Evolutionary conservation across 2,888 invertebrate genomes (phyloP), one percentile per base, ranked within the genome.

Genomic region (Agonopterix subpropinquella): DNA sequence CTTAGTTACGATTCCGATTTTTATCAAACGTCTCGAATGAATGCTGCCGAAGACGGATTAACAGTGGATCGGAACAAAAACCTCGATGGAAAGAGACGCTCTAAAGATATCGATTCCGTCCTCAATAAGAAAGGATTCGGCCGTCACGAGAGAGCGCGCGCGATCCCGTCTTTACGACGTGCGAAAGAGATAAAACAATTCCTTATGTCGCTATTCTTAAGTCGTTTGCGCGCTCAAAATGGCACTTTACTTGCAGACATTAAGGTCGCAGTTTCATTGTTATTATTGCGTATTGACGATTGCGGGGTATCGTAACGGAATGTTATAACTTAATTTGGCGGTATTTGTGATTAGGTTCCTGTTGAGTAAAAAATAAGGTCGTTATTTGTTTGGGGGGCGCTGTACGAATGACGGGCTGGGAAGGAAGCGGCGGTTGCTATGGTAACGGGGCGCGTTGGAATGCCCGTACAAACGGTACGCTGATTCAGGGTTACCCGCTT

Each of bases 181-280:
- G 85, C 73, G 84, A 87, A 81, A 80, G 88, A 87, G 88, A 85
- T 84, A 84, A 80, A 84, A 79, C 80, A 81, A 81, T 86, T 86
- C 86, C 85, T 87, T 86, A 86, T 79, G 86, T 84, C 78, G 79
- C 86, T 83, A 80, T 87, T 85, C 86, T 84, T 85, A 81, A 82
- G 81, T 75, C 77, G 74, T 80, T 80, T 66, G 73, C 74, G 70
- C 77, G 73, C 72, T 75, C 72, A 66, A 80, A 85, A 85, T 73
- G 76, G 79, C 80, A 79, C 85, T 83, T 83, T 86, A 81, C 73
- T 54, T 43, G 62, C 65, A 67, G 63, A 80, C 67, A 71, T 85
- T 88, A 88, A 79, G 85, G 87, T 85, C 76, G 86, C 80, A 82
- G 73, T 86, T 87, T 79, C 78, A 80, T 81, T 82, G 84, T 81